A percentile compares a stretch with the other conserved stretches of the same genome.
Conservation (phyloP, 2,888 invertebrate genomes). For the Hyalella azteca region DNA sequence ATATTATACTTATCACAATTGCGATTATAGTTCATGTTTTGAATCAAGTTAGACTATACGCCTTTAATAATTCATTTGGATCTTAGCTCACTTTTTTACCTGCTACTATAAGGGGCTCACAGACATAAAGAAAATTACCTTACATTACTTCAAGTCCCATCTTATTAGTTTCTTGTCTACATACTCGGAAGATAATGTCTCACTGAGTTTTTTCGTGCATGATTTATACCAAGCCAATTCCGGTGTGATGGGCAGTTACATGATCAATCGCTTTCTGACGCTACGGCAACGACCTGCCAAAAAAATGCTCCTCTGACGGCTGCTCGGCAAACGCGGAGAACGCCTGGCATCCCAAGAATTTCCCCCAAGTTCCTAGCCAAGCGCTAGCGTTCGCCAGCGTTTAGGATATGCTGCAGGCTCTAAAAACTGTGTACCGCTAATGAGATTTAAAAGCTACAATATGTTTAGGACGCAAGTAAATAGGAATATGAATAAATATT, state of each 20-base stretch:
- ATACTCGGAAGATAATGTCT: slow-evolving; percentile 6
- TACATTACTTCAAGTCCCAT: background rate
- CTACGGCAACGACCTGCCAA: background rate
- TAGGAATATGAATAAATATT: no score
- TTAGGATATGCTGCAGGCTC: no score
- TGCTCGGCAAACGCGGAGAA: background rate
- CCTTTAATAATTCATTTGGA: no score
- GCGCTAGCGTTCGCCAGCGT: background rate
- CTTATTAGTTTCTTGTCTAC: slow-evolving; percentile 11
- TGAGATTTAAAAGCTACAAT: no score
- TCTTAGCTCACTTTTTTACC: no score
- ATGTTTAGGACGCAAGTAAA: no score
- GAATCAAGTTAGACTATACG: no score
- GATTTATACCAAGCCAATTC: slow-evolving; percentile 35
- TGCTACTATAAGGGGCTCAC: no score
- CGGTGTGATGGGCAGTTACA: slow-evolving; percentile 36
- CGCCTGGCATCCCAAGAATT: background rate
- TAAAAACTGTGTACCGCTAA: no score
- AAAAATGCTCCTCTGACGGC: slow-evolving; percentile 24
- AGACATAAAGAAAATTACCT: background rate
- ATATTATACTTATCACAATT: no score
- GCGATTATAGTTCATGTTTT: no score
- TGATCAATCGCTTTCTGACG: slow-evolving; percentile 34
- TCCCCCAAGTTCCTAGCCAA: background rate
- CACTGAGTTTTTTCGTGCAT: background rate